Evolutionary conservation across 1,140 invertebrate genomes (phyloP).

Genomic region (Parapsyche elsis): DNA sequence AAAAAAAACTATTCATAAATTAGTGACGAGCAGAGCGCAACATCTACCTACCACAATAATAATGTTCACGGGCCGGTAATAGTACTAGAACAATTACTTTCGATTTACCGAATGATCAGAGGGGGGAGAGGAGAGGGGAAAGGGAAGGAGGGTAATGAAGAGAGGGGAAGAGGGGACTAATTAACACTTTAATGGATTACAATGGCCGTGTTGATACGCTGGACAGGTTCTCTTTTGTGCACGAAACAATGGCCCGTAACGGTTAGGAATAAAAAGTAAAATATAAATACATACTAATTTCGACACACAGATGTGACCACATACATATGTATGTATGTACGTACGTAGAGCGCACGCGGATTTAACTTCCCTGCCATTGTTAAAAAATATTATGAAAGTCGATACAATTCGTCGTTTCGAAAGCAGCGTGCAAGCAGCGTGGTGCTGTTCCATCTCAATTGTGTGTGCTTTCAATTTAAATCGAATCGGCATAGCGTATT

Average conservation of each 20-base stretch:
- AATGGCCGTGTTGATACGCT: conserved; percentile 5
- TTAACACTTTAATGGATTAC: conserved; percentile 16
- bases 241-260: conserved; percentile 12
- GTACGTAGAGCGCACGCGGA: neutral
- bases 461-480: no score
- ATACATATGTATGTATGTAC: neutral
- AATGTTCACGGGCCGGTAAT: neutral
- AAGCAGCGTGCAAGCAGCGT: no score
- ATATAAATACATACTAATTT: neutral
- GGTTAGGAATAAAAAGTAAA: neutral
- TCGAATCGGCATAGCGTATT: no score
- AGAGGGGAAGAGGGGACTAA: neutral
- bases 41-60: no score
- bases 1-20: no score
- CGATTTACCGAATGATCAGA: neutral
- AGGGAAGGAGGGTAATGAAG: neutral
- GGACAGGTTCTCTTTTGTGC: conserved; percentile 21
- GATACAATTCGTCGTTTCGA: no score
- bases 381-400: neutral
- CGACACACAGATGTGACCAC: neutral
- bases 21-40: no score
- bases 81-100: neutral
- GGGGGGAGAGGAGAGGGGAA: neutral
- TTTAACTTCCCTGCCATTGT: neutral
- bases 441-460: no score